Evolutionary conservation across 2,113 vertebrate species (phyloP).

Genomic region (Melanerpes formicivorus): DNA sequence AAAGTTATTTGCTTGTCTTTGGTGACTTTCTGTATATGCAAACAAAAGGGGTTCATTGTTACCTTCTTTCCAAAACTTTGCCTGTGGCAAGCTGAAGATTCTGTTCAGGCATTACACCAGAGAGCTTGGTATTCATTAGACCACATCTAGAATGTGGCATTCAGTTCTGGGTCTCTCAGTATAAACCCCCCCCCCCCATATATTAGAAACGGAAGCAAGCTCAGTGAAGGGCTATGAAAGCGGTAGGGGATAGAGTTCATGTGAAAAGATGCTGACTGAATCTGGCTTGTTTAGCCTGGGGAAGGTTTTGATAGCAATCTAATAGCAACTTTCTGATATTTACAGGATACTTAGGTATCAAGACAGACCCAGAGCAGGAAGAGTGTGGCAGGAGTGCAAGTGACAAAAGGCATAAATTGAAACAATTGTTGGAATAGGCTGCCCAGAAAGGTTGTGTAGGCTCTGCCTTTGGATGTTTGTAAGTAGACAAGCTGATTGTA

Average conservation of each 20-base stretch:
- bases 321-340: background rate
- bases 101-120: background rate
- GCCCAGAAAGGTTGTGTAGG: background rate
- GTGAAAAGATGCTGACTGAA: background rate
- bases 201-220: background rate
- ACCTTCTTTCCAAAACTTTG: background rate
- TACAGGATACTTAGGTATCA: background rate
- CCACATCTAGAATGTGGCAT: background rate
- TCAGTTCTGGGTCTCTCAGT: no score
- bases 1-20: background rate
- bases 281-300: background rate
- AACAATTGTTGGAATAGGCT: background rate
- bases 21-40: background rate
- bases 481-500: background rate
- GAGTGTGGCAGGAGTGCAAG: background rate
- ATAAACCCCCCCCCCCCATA: no score
- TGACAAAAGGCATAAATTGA: background rate
- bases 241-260: background rate
- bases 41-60: background rate
- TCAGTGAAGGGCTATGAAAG: background rate
- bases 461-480: background rate
- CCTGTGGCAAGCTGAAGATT: background rate
- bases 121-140: background rate
- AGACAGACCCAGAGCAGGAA: background rate
- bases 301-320: background rate